Evolutionary conservation across 2,888 invertebrate species (phyloP), one percentile per base, ranked within the genome.

Genomic region (Calameuta filiformis): DNA sequence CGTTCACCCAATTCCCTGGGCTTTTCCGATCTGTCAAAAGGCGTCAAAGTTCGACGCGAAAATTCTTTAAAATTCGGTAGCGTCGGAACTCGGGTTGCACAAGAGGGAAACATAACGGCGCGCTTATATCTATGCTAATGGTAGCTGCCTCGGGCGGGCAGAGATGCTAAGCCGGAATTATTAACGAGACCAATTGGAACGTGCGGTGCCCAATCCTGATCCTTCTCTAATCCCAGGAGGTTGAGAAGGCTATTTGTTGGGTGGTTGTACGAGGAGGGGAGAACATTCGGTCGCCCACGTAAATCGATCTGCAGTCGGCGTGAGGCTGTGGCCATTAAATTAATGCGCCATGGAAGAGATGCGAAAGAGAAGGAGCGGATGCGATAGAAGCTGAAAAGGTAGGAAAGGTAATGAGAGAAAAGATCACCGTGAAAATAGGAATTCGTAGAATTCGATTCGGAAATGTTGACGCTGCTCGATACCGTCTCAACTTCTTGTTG

Each of bases 181-280:
- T 87, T 83, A 86, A 86, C 80, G 79, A 79, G 76, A 76, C 80
- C 81, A 83, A 86, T 85, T 78, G 81, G 75, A 78, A 81, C 76
- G 77, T 75, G 77, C 76, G 77, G 73, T 76, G 77, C 73, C 74
- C 69, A 69, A 69, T 31, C 69, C 69, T 33, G 30, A 69, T 69
- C 69, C 33, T 69, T 11, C 11, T 30, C 15, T 69, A 30, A n/a
- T 69, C 30, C 69, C 69, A 4, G 12, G 69, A 33, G 69, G 69
- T 4, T 69, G 15, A 37, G 37, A 15, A 4, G 37, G 37, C 37
- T 37, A 37, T 37, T 37, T 37, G 40, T 40, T 40, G 40, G 15
- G 6, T 15, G 12, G 40, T 0, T 40, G 4, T 40, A 4, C 15
- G 1, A 4, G 1, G 35, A 1, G 11, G 1, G 35, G 35, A 1